These are phyloP conservation scores for Nebria salina DNA, from an alignment of 2,888 invertebrate species.

Conservation along the genomic window DNA sequence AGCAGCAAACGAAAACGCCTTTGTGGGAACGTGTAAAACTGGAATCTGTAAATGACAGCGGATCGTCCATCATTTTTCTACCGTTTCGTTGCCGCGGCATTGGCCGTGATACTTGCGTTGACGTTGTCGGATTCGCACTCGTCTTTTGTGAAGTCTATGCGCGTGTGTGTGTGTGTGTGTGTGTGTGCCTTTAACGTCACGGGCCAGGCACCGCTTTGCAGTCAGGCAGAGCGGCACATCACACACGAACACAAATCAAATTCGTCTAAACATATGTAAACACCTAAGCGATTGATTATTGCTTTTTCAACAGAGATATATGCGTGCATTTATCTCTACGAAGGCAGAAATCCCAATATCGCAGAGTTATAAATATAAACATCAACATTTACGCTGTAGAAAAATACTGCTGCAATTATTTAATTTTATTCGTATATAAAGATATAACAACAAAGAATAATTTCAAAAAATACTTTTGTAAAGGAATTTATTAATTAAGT, in stretches of 20 bases:
- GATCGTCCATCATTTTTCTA: slow-evolving; percentile 52
- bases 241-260: not conserved
- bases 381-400: not conserved
- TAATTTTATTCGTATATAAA: too few species aligned
- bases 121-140: not conserved
- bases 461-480: too few species aligned
- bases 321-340: not conserved
- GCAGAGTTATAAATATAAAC: not conserved
- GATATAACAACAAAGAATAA: too few species aligned
- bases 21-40: slow-evolving; percentile 50
- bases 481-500: too few species aligned
- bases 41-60: slow-evolving; percentile 50
- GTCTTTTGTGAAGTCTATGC: not conserved
- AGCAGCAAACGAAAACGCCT: slow-evolving; percentile 33
- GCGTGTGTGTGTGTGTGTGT: not conserved
- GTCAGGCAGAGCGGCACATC: not conserved
- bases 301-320: not conserved
- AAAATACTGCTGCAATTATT: not conserved
- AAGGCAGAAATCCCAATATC: not conserved
- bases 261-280: not conserved
- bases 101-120: not conserved
- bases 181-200: not conserved
- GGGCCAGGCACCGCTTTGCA: not conserved
- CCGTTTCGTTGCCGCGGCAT: not conserved
- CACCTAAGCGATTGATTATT: not conserved